phyloP scores from a whole-genome alignment of 2,888 invertebrate species.

The Reticulitermes lucifugus region DNA sequence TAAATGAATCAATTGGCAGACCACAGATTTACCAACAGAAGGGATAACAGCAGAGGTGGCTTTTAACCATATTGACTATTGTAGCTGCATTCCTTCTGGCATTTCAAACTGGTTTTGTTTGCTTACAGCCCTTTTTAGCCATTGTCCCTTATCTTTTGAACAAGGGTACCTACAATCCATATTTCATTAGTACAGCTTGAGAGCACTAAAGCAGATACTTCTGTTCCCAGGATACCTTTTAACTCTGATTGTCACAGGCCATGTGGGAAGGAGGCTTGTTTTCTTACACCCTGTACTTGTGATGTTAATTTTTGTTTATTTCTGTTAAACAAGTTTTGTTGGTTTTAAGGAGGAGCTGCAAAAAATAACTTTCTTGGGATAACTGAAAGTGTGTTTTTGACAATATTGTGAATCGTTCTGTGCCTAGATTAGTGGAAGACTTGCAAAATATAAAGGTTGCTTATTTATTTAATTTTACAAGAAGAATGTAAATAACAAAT shows the following conservation, averaged over 20 bases:
- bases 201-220: not conserved
- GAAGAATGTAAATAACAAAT: slow-evolving; percentile 37
- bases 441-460: slow-evolving; percentile 38
- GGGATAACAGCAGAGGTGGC: slow-evolving; percentile 34
- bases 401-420: slow-evolving; percentile 45
- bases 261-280: not conserved
- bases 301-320: not conserved
- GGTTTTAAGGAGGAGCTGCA: slow-evolving; percentile 33
- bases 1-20: not conserved
- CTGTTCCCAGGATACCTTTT: not conserved
- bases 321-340: not conserved
- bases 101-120: slow-evolving; percentile 36
- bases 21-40: slow-evolving; percentile 35
- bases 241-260: not conserved
- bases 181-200: not conserved
- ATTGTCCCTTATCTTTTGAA: slow-evolving; percentile 4
- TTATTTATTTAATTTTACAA: slow-evolving; percentile 44
- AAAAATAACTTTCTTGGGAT: slow-evolving; percentile 24
- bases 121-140: slow-evolving; percentile 45
- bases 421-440: slow-evolving; percentile 45
- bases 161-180: slow-evolving; percentile 4
- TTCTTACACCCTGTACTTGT: not conserved
- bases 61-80: slow-evolving; percentile 28
- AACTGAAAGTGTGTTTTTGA: slow-evolving; percentile 41
- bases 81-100: slow-evolving; percentile 44